Base-by-base conservation (phyloP, 2,797 vertebrate genomes). In the Muscicapa striata region DNA sequence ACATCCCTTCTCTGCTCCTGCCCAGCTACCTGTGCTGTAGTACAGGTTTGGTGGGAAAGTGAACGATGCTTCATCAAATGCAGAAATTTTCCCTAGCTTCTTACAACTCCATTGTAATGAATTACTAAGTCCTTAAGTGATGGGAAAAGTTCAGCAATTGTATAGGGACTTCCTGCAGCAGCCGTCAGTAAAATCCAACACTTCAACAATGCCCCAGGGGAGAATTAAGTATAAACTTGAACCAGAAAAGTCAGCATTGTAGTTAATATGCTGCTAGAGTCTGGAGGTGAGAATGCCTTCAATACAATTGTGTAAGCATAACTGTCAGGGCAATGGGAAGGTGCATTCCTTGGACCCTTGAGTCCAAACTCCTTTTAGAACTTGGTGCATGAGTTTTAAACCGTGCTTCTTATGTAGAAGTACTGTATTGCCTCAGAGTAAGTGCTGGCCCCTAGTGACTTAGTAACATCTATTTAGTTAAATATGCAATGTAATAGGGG, bases 111-210 rank as follows among this genome's bases (percentile, higher is more conserved):
- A 6, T 54, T 32, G 52, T 52, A 52, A 52, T 52, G 27, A 38
- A 34, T 62, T 17, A 6, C 4, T 3, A 2, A 1, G 1, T 45
- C 14, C 24, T 38, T 61, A 32, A 11, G 11, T 18, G 6, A 12
- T 23, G 13, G 45, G 16, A 11, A 40, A 69, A n/a, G 9, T 49
- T 74, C 8, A 20, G 52, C 55, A 32, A 3, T n/a, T n/a, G 36
- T 13, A 2, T 4, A 32, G 27, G 57, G 32, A 7, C 20, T 64
- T 91, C 15, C n/a, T 13, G 12, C 41, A 67, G 45, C 27, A 55
- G 2, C n/a, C 1, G 0, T 40, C 19, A 32, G 14, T 59, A 69
- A 91, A 66, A 59, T 70, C 22, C 12, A 13, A 26, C 0, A 0
- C 21, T 67, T 24, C 36, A 51, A 3, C 46, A 54, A 3, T 27